Conservation (phyloP, 2,113 vertebrate species). For the Emydocephalus ijimae region DNA sequence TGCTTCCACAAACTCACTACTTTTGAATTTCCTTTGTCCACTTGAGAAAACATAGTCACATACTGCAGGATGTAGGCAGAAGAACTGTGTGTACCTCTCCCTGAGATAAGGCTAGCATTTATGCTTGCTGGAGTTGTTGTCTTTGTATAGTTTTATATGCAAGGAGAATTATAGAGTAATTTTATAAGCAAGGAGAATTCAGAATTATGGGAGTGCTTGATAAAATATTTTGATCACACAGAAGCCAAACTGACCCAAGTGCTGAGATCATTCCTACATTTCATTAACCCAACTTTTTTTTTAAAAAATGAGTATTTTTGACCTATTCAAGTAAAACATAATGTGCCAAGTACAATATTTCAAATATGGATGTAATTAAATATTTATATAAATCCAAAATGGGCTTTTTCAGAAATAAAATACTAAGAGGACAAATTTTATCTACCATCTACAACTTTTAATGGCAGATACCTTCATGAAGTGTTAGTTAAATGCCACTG, state of each 20-base stretch:
- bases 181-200: not conserved
- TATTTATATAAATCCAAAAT: not conserved
- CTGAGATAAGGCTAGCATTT: not conserved
- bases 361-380: not conserved
- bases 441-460: not conserved
- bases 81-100: not conserved
- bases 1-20: rapidly evolving
- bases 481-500: not conserved
- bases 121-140: not conserved
- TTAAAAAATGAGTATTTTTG: not conserved
- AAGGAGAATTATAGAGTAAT: too few species aligned
- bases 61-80: not conserved
- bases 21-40: not conserved
- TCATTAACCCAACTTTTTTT: not conserved
- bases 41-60: not conserved
- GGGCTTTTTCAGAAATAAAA: not conserved
- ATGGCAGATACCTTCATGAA: not conserved
- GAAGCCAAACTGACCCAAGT: not conserved
- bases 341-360: not conserved
- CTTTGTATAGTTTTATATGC: not conserved
- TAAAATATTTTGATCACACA: not conserved
- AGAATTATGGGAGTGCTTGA: not conserved
- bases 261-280: not conserved
- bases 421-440: not conserved
- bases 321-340: not conserved